Evolutionary conservation across 2,888 invertebrate species (phyloP).

Genomic region (Sicus ferrugineus): DNA sequence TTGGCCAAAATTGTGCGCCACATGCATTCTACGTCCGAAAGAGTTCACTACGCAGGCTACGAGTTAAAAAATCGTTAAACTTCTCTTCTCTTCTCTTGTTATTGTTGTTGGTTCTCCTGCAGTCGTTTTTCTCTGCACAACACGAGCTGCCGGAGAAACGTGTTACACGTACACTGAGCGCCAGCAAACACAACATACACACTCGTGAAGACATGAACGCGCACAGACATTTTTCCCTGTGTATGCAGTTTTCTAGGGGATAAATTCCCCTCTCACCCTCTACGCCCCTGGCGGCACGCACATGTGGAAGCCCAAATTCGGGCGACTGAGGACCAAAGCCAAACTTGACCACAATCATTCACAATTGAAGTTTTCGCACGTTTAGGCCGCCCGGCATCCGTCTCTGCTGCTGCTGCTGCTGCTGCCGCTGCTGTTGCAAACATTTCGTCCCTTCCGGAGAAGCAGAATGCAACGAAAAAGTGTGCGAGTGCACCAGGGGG

Average conservation of each 20-base stretch:
- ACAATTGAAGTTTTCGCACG: slow-evolving; percentile 40
- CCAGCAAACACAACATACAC: neutral
- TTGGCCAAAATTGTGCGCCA: slow-evolving; percentile 7
- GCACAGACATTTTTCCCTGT: too few relatives aligned
- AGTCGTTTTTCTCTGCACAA: slow-evolving; percentile 8
- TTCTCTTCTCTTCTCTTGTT: slow-evolving; percentile 5
- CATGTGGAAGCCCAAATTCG: neutral
- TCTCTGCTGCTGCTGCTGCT: too few relatives aligned
- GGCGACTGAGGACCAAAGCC: neutral
- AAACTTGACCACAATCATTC: slow-evolving; percentile 35
- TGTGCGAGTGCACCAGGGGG: neutral
- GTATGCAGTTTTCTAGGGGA: too few relatives aligned
- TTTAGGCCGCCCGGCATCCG: slow-evolving; percentile 41
- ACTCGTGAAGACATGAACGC: neutral
- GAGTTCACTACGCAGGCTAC: too few relatives aligned
- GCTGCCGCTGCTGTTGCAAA: too few relatives aligned
- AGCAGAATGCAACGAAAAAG: neutral
- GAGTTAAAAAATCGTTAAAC: too few relatives aligned
- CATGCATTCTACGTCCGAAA: slow-evolving; percentile 35
- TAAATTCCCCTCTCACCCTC: too few relatives aligned
- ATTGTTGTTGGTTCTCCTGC: neutral
- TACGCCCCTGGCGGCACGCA: too few relatives aligned
- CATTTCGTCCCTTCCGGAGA: slow-evolving; percentile 36
- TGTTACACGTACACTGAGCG: neutral
- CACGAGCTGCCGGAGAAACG: neutral